These are phyloP conservation scores for Eurystomus glaucurus DNA, from an alignment of 2,797 vertebrate species.

Conservation along the genomic window DNA sequence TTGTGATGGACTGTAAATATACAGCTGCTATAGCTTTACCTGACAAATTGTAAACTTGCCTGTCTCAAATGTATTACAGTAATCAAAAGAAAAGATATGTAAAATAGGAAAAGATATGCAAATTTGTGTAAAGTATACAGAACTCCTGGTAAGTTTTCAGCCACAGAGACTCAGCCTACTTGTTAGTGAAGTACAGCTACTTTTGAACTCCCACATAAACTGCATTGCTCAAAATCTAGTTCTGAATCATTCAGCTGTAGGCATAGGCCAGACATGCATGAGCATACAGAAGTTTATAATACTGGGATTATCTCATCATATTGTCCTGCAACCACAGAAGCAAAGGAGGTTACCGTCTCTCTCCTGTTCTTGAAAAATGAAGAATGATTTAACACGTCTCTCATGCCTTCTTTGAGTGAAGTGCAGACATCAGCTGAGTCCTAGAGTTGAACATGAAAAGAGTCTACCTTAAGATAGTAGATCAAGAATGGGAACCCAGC, in stretches of 20 bases:
- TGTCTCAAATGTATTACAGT: neutral
- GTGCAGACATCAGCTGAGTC: neutral
- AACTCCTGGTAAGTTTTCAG: neutral
- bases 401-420: neutral
- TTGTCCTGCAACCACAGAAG: rapidly evolving
- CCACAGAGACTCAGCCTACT: neutral
- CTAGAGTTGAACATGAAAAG: neutral
- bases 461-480: neutral
- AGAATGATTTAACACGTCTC: neutral
- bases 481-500: neutral
- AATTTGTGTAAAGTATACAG: neutral
- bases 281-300: neutral
- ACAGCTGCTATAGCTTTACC: neutral
- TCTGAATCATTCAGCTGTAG: neutral
- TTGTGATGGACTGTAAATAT: neutral
- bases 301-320: neutral
- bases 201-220: neutral
- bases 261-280: neutral
- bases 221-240: neutral
- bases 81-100: neutral
- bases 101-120: neutral
- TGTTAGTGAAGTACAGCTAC: neutral
- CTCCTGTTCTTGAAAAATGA: neutral
- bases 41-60: neutral
- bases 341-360: neutral